Evolutionary conservation across 2,888 invertebrate species (phyloP).

Genomic region (Cryptosula pallasiana): DNA sequence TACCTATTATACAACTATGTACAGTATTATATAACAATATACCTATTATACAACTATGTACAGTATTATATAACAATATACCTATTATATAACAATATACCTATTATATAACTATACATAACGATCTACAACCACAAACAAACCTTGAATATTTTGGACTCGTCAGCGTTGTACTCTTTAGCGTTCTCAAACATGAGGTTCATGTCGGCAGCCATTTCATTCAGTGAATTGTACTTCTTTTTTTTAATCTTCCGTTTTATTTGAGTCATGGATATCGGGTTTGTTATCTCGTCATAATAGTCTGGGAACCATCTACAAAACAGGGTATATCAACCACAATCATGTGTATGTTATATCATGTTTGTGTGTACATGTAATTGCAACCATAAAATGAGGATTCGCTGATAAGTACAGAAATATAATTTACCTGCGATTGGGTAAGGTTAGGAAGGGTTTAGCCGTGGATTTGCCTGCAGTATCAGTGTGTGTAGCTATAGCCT

Average conservation of each 20-base stretch:
- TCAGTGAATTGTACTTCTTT: constrained; percentile 39
- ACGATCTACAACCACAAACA: constrained; percentile 29
- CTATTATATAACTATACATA: too few relatives aligned
- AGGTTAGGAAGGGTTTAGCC: constrained; percentile 85
- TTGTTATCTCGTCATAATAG: constrained; percentile 93
- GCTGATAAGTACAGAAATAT: background rate
- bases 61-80: too few relatives aligned
- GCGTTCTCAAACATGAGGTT: constrained; percentile 97
- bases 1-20: too few relatives aligned
- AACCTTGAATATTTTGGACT: constrained; percentile 75
- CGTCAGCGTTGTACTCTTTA: constrained; percentile 76
- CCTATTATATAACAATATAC: too few relatives aligned
- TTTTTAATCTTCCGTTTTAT: constrained; percentile 62
- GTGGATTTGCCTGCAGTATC: constrained; percentile 65
- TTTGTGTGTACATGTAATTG: too few relatives aligned
- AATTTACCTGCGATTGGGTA: constrained; percentile 66
- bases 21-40: too few relatives aligned
- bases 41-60: too few relatives aligned
- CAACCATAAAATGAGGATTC: background rate
- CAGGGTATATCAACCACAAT: too few relatives aligned
- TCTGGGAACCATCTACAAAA: constrained; percentile 78
- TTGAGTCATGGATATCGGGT: constrained; percentile 87
- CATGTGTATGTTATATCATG: too few relatives aligned
- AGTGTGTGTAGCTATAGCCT: constrained; percentile 63
- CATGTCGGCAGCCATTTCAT: constrained; percentile 84